phyloP scores from a whole-genome alignment of 2,888 invertebrate species.

The Dolomedes plantarius region DNA sequence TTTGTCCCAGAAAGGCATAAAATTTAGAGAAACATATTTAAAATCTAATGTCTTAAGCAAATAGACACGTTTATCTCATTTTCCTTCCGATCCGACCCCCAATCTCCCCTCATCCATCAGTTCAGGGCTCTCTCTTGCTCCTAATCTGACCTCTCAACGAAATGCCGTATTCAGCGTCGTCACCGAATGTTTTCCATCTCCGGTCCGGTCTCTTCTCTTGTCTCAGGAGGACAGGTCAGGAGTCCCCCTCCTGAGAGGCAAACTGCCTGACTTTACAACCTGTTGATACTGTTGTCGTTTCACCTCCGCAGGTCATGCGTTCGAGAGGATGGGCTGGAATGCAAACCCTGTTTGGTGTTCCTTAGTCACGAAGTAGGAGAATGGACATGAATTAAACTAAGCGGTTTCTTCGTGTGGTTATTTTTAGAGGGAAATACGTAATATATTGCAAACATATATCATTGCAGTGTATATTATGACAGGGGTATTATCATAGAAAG shows the following conservation, averaged over 20 bases:
- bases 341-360: neutral
- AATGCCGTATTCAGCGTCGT: neutral
- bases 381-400: neutral
- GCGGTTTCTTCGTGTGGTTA: too few relatives aligned
- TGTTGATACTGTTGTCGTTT: neutral
- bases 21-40: too few relatives aligned
- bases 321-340: neutral
- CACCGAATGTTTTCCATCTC: neutral
- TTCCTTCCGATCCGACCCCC: too few relatives aligned
- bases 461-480: too few relatives aligned
- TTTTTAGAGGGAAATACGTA: too few relatives aligned
- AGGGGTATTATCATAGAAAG: too few relatives aligned
- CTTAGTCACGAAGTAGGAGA: neutral
- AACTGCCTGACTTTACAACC: neutral
- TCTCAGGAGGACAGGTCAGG: constrained; percentile 6
- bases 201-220: neutral
- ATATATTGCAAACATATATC: too few relatives aligned
- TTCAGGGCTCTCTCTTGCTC: neutral
- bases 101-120: too few relatives aligned
- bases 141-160: neutral
- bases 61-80: too few relatives aligned
- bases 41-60: too few relatives aligned
- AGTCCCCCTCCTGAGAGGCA: neutral
- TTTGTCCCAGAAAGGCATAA: too few relatives aligned
- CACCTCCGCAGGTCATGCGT: neutral